phyloP scores from a whole-genome alignment of 1,140 invertebrate genomes.

The Anastatus disparis region DNA sequence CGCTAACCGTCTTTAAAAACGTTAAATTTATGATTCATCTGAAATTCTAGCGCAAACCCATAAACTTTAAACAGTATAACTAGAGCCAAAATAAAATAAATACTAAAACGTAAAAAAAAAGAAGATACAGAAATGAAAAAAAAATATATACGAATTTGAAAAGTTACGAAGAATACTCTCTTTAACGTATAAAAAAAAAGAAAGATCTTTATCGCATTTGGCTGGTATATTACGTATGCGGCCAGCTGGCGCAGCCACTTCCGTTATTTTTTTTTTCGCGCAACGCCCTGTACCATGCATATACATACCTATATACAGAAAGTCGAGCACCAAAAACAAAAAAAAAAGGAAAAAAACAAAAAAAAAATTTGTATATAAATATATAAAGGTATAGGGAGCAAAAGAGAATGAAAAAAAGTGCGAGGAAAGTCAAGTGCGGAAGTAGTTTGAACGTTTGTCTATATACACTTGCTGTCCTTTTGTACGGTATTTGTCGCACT shows the following conservation, averaged over 20 bases:
- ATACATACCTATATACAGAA: neutral
- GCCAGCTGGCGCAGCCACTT: conserved; percentile 18
- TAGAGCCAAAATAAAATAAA: no score
- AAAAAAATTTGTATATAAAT: no score
- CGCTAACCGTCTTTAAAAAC: no score
- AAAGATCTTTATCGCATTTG: conserved; percentile 31
- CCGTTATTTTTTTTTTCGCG: conserved; percentile 31
- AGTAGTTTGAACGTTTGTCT: neutral
- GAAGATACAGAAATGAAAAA: neutral
- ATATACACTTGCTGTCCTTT: no score
- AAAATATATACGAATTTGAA: no score
- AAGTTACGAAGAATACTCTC: conserved; percentile 7
- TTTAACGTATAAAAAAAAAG: neutral
- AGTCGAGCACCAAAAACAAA: neutral
- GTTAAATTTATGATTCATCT: no score
- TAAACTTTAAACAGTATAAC: no score
- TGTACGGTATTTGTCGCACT: no score
- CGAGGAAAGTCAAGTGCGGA: neutral
- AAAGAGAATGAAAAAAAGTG: neutral
- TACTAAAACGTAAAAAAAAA: neutral
- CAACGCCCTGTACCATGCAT: neutral
- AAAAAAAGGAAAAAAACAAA: neutral
- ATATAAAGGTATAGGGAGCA: no score
- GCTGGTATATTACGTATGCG: conserved; percentile 27
- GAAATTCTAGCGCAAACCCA: no score